Evolutionary conservation across 2,888 invertebrate species (phyloP), one percentile per base, ranked within the genome.

Genomic region (Nephrocerus scutellatus): DNA sequence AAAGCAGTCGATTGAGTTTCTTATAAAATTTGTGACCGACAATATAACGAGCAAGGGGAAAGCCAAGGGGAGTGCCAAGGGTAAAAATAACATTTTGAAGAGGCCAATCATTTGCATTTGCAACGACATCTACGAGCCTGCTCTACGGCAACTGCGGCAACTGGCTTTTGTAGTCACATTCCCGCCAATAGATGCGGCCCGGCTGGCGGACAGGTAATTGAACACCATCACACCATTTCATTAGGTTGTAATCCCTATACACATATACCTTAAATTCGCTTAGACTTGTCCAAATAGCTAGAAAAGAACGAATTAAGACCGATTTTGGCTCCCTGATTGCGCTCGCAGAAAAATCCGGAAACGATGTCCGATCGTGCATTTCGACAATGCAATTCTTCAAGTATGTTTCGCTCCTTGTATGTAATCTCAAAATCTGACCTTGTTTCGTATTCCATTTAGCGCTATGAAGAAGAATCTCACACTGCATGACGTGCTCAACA

Each of bases 61-160:
- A 22, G 47, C 54, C 28, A 63, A 65, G 35, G 54, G 52, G 3
- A 21, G 10, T 8, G 72, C 72, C 47, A 79, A 74, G 58, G 77
- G 76, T 43, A 72, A 67, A 20, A 65, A 72, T 4, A 73, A 75
- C 30, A 70, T 84, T 2, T 69, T 95, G 36, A 77, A 79, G 47
- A 72, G 97, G 34, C 97, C 97, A 0, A 82, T 98, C 21, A 89
- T 98, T 49, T 97, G 96, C 60, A 96, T 97, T 48, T 98, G 97
- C 60, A 98, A 98, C 62, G 95, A 97, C 60, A 73, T 86, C 53
- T 97, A 88, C 58, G 84, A 84, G 5, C 84, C 92, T 0, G 82
- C 95, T 0, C 70, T 98, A 44, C 75, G 92, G 40, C 79, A 83
- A 12, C 68, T 95, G 41, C 78, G 89, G 42, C 81, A 82, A 49